Conservation (phyloP, 2,888 invertebrate species). For the Andrena dorsata region DNA sequence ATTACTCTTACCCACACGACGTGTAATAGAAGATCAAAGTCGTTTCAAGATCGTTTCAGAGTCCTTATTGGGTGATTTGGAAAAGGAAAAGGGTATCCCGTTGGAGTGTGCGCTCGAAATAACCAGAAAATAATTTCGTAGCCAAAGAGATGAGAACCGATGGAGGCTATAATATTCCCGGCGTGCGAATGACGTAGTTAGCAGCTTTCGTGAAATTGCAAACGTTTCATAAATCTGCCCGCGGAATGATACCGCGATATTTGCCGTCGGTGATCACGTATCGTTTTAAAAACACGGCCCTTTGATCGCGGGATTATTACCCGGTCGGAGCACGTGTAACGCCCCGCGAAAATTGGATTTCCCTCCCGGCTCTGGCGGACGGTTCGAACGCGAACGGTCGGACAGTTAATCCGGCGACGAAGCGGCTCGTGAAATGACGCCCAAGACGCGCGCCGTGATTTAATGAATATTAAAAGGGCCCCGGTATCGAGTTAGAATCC, state of each 20-base stretch:
- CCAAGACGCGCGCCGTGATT: slow-evolving; percentile 58
- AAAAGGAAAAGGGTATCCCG: not conserved
- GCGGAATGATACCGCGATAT: slow-evolving; percentile 17
- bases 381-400: not conserved
- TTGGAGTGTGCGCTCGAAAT: too few relatives aligned
- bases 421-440: slow-evolving; percentile 28
- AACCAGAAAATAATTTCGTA: slow-evolving; percentile 19
- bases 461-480: slow-evolving; percentile 77
- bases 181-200: not conserved
- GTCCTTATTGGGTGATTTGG: not conserved
- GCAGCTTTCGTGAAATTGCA: not conserved
- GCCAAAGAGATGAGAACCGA: not conserved
- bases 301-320: slow-evolving; percentile 40
- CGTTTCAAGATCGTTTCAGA: not conserved
- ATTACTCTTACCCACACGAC: not conserved
- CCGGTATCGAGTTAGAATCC: slow-evolving; percentile 74
- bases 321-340: not conserved
- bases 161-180: slow-evolving; percentile 22
- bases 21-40: slow-evolving; percentile 5
- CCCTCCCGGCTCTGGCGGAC: not conserved
- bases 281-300: slow-evolving; percentile 21
- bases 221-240: slow-evolving; percentile 35
- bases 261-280: slow-evolving; percentile 19
- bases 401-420: slow-evolving; percentile 29
- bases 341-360: slow-evolving; percentile 31